These are phyloP conservation scores for Lucilia sericata DNA, from an alignment of 1,140 invertebrate genomes.

Conservation along the genomic window DNA sequence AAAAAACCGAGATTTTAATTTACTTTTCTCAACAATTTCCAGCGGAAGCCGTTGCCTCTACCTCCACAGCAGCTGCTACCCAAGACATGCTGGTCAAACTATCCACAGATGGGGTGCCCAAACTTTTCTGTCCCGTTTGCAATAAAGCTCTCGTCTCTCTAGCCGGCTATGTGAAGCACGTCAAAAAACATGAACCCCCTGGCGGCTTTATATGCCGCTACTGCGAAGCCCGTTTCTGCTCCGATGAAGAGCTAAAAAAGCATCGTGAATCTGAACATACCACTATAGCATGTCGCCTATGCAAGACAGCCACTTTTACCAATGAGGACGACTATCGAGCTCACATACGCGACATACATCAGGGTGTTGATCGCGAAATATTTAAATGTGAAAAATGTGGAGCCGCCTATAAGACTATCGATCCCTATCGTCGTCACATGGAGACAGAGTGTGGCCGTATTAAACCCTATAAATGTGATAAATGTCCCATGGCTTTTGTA, in stretches of 20 bases:
- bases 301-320: conserved; percentile 44
- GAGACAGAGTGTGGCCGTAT: conserved; percentile 65
- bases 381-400: conserved; percentile 65
- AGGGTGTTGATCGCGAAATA: conserved; percentile 51
- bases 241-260: conserved; percentile 57
- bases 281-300: conserved; percentile 49
- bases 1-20: too few relatives aligned
- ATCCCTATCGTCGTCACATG: conserved; percentile 60
- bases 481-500: conserved; percentile 59
- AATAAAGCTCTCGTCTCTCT: conserved; percentile 61
- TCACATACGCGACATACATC: conserved; percentile 55
- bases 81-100: conserved; percentile 59
- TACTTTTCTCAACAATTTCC: neutral
- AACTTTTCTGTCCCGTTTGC: conserved; percentile 63
- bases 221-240: conserved; percentile 58
- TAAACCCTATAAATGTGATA: conserved; percentile 58
- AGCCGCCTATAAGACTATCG: conserved; percentile 62
- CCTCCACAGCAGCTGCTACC: neutral
- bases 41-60: neutral
- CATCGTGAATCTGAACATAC: conserved; percentile 55
- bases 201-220: conserved; percentile 61
- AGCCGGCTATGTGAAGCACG: conserved; percentile 64
- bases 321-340: conserved; percentile 53
- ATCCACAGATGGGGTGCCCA: conserved; percentile 62
- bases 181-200: conserved; percentile 64